Conservation (phyloP, 2,113 vertebrate species). For the Muntiacus reevesi region DNA sequence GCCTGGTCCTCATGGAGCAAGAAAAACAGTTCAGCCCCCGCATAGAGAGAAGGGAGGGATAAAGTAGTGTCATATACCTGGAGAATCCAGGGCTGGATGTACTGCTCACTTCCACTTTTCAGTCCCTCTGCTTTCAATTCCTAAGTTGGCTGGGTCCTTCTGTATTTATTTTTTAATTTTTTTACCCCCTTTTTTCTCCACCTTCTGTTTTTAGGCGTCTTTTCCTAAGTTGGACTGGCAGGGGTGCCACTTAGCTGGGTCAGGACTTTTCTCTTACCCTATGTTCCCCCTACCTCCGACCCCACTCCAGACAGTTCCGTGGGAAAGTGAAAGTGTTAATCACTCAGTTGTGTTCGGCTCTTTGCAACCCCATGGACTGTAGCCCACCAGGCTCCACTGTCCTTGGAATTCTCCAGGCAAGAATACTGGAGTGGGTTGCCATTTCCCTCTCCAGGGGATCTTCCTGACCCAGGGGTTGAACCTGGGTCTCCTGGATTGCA, state of each 20-base stretch:
- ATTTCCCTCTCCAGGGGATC: not conserved
- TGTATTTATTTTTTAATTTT: not conserved
- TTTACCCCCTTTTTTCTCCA: not conserved
- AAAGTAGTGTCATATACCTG: no score
- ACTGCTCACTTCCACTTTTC: not conserved
- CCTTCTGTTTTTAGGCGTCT: not conserved
- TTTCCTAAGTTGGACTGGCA: not conserved
- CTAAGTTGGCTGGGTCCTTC: not conserved
- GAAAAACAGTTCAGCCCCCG: not conserved
- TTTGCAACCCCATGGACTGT: not conserved
- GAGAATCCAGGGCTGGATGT: not conserved
- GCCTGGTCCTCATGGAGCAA: not conserved
- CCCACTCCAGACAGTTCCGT: not conserved
- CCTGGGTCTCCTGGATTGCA: not conserved
- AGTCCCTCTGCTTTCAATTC: not conserved
- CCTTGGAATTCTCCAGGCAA: not conserved
- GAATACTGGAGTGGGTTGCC: not conserved
- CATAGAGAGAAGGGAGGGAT: not conserved
- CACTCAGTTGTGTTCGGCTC: not conserved
- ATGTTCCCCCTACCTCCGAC: not conserved
- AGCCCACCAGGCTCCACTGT: not conserved
- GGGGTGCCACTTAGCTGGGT: accelerated
- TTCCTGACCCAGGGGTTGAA: not conserved
- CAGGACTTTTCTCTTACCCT: not conserved
- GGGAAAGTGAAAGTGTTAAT: not conserved